Base-by-base conservation (phyloP, 2,113 vertebrate genomes). In the Globicephala melas region DNA sequence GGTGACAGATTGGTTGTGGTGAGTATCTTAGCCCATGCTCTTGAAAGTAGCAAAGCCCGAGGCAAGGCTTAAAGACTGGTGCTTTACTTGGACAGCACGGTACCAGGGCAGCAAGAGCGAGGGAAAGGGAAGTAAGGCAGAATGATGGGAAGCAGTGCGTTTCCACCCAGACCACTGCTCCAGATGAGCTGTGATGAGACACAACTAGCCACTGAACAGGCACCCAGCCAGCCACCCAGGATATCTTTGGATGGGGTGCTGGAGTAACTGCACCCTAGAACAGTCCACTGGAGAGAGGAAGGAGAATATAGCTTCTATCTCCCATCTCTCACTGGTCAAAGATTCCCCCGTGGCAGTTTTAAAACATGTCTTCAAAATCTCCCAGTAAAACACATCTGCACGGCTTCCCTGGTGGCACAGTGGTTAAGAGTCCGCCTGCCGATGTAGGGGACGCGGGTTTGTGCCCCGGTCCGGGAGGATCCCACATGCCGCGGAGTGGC, bases 31-130 rank as follows among this genome's bases (percentile, higher is more conserved):
- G 80, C 47, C 47, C 47, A 20, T 0, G 3, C 23, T 38, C 68
- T 68, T 65, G 62, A 5, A 67, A 41, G 28, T 26, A 28, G 6
- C 26, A 38, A 82, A 63, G 63, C 50, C 67, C 0, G 2, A 55
- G 65, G 58, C 36, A 11, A 67, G 65, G 8, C 55, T 55, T 41
- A 11, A 26, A 58, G 10, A 44, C 63, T 0, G 38, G 11, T 8
- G 23, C 44, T 79, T 38, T 33, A 3, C 36, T 33, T 38, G 63
- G 41, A 41, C 0, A 0, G 3, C 2, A 21, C 1, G 2, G 44
- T n/a, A 9, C 25, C 65, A 25, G 17, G 33, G 26, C 67, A 25
- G 33, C 38, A 10, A 58, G 63, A 65, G 55, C 4, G 12, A 33
- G 41, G 33, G n/a, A 5, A 21, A 65, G 13, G 36, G 67, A 62